A percentile compares a stretch with the other conserved stretches of the same genome.
Conservation (phyloP, 2,113 vertebrate genomes). For the Ammospiza nelsoni region DNA sequence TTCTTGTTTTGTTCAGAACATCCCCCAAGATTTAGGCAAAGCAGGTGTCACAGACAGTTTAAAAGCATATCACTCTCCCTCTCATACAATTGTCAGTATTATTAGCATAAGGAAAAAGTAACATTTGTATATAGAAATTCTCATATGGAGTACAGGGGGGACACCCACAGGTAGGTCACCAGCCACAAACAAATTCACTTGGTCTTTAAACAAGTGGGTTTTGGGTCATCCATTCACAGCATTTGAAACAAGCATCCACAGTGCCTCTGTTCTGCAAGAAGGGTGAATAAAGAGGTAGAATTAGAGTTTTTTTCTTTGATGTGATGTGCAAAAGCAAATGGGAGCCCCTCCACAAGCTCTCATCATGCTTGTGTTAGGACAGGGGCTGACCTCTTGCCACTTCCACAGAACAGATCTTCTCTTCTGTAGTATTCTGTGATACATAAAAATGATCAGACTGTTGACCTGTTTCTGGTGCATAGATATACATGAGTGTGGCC, state of each 20-base stretch:
- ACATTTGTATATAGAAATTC: neutral
- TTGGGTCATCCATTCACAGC: neutral
- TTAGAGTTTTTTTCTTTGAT: neutral
- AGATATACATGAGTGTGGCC: accelerated
- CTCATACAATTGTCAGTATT: neutral
- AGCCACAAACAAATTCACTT: neutral
- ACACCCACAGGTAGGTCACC: neutral
- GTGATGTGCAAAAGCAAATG: neutral
- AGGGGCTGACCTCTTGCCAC: neutral
- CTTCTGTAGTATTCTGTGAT: neutral
- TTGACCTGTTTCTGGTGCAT: neutral
- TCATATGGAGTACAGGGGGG: accelerated
- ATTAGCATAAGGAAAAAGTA: neutral
- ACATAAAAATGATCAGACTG: neutral
- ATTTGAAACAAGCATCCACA: neutral
- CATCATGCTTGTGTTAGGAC: neutral
- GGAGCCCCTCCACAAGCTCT: neutral
- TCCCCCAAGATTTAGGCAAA: neutral
- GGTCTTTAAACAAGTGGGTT: neutral
- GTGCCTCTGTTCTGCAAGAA: neutral
- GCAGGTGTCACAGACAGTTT: too few relatives aligned
- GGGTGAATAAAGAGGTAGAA: neutral
- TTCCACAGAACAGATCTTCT: neutral
- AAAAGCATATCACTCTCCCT: neutral
- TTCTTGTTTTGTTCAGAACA: neutral